Base-by-base conservation (phyloP, 1,140 invertebrate species). In the Batillaria attramentaria region DNA sequence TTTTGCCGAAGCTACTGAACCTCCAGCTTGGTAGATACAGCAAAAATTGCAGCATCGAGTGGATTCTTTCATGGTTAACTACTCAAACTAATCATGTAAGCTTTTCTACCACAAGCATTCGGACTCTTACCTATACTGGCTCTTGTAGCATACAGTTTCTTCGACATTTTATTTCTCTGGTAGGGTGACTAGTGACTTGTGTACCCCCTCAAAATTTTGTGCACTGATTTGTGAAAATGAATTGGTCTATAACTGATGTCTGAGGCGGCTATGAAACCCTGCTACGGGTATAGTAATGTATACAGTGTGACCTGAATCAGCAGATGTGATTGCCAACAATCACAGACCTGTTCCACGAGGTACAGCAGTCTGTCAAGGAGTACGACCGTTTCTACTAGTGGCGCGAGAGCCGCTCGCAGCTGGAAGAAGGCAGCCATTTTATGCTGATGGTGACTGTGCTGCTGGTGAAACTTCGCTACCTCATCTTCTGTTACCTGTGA, bases 311-410 rank as follows among this genome's bases (percentile, higher is more conserved):
- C 42, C 35, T 20, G 33, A 35, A 20, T 10, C 33, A 2, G 60
- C 31, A 28, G 31, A 50, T 39, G 31, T 39, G 31, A 35, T 41
- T 28, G 42, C 43, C 39, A 13, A 72, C n/a, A 20, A 41, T n/a
- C n/a, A 76, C 39, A 8, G 6, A 89, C 88, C 85, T 89, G 87
- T 81, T 89, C 87, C 39, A 89, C 35, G 1, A 89, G 78, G 78
- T 78, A 88, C 54, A 74, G 60, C 37, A 83, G 60, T 79, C 87
- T 80, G 72, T 89, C 88, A 20, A 89, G 66, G 28, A 88, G 46
- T 65, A 89, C 81, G 16, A 89, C 65, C 39, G 86, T 66, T 72
- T 89, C 88, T n/a, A 89, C 84, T 57, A 84, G 82, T 24, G 87
- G 88, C 28, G 84, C 87, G n/a, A 89, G 72, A 5, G 77, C 73